Evolutionary conservation across 1,140 invertebrate species (phyloP).

Genomic region (Physella acuta): DNA sequence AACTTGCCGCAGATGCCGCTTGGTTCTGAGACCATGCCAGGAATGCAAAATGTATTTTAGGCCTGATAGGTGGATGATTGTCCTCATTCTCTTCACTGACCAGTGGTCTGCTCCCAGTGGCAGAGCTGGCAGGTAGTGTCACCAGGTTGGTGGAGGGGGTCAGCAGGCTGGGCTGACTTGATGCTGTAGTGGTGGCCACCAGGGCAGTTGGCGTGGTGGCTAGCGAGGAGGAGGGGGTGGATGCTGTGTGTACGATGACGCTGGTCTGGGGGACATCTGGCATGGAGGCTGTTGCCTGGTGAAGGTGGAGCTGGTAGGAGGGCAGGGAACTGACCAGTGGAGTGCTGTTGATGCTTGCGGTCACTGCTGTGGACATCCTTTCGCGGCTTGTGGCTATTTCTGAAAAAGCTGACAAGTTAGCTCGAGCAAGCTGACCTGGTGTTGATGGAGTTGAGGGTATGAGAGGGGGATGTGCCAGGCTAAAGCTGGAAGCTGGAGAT

Average conservation of each 20-base stretch:
- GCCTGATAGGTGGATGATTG: conserved; percentile 23
- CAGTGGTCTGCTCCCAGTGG: neutral
- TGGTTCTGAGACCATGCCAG: conserved; percentile 13
- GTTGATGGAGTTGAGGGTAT: neutral
- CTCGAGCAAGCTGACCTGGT: conserved; percentile 18
- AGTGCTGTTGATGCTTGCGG: neutral
- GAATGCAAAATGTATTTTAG: conserved; percentile 25
- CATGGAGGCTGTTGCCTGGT: neutral
- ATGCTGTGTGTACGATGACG: conserved; percentile 52
- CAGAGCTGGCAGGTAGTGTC: neutral
- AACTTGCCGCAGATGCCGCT: neutral
- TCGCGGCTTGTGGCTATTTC: conserved; percentile 19
- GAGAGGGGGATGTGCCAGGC: neutral
- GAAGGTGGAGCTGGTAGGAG: conserved; percentile 13
- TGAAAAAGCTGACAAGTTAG: conserved; percentile 20
- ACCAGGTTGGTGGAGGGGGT: neutral
- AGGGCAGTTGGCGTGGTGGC: neutral
- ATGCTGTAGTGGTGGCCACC: neutral
- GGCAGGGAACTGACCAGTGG: neutral
- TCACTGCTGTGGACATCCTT: conserved; percentile 6
- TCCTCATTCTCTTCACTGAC: neutral
- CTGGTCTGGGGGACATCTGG: conserved; percentile 43
- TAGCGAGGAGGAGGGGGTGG: conserved; percentile 7
- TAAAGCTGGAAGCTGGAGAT: neutral
- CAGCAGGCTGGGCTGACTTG: neutral